These are phyloP conservation scores for Eonycteris spelaea DNA, from an alignment of 2,113 vertebrate genomes.

Conservation along the genomic window DNA sequence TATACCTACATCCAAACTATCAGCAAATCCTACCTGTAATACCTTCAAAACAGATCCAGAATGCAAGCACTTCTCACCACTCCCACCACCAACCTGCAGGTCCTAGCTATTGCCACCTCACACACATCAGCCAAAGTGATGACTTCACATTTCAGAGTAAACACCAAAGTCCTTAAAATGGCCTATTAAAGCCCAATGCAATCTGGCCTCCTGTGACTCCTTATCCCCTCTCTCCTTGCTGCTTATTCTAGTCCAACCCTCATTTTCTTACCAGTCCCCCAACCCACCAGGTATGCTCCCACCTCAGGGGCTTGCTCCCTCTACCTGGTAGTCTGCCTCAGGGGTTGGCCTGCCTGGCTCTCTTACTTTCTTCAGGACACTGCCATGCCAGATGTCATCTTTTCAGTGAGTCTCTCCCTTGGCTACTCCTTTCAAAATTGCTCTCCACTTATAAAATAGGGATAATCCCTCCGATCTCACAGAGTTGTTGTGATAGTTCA, in stretches of 20 bases:
- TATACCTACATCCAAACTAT: neutral
- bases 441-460: neutral
- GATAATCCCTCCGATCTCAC: neutral
- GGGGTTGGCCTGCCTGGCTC: neutral
- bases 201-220: neutral
- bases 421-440: neutral
- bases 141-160: neutral
- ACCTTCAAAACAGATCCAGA: neutral
- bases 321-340: neutral
- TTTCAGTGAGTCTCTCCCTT: neutral
- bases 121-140: neutral
- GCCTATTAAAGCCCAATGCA: neutral
- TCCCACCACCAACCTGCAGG: neutral
- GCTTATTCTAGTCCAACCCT: neutral
- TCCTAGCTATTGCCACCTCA: neutral
- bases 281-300: neutral
- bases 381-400: neutral
- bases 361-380: neutral
- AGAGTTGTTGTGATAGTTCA: neutral
- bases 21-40: neutral
- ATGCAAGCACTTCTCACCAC: neutral
- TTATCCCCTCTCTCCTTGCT: neutral
- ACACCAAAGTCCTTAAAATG: neutral
- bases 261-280: neutral
- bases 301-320: neutral